Evolutionary conservation across 2,888 invertebrate genomes (phyloP), one percentile per base, ranked within the genome.

Genomic region (Adelognathus sp.): DNA sequence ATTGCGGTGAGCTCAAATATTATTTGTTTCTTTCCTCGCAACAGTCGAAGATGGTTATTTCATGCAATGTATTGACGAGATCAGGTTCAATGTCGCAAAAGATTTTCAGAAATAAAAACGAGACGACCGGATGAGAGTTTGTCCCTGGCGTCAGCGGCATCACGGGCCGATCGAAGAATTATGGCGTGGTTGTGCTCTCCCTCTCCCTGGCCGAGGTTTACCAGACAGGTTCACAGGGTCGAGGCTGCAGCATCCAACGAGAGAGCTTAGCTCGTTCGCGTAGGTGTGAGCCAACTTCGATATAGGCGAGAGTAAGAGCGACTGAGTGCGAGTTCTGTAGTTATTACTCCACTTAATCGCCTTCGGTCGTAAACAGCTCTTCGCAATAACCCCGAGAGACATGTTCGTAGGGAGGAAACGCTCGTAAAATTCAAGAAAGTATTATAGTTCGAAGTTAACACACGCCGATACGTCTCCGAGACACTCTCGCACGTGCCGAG

Each of bases 291-390:
- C 24, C 36, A 9, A 16, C 50, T 36, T 27, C 36, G 52, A 36
- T 36, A 9, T n/a, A 9, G 21, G 2, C 46, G 21, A 24, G 36
- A 29, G 50, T 46, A 54, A 18, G 39, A 27, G 3, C 36, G 61
- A 46, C 44, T 52, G n/a, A 36, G 54, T 36, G 27, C 64, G 44
- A n/a, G 60, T 72, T 39, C 54, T 16, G 69, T 63, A 56, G 72
- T 69, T 69, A 73, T 58, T 73, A 73, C 63, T 61, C 27, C 69
- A 44, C 67, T 73, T 58, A 69, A 73, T 73, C 67, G 69, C 21
- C 56, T 9, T 56, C 14, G 63, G 63, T 77, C 73, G 67, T 73
- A 73, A 77, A 77, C 67, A 77, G 73, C 67, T 77, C 54, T 67
- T 72, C 56, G 44, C 29, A 56, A 56, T 56, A 73, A 56, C 31